Conservation (phyloP, 2,797 vertebrate genomes). For the Lagocephalus sceleratus region DNA sequence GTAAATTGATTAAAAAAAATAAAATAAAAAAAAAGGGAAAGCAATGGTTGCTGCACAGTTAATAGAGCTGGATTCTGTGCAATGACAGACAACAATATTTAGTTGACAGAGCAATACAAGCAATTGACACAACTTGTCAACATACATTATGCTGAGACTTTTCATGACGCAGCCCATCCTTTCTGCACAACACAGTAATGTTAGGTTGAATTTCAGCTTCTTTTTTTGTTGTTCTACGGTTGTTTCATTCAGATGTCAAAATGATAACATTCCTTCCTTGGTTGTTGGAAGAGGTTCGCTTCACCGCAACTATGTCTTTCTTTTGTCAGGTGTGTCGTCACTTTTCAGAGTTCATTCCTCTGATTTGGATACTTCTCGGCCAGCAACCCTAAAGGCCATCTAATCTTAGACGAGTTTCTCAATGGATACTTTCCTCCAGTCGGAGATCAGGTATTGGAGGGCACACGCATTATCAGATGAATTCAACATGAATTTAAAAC, state of each 20-base stretch:
- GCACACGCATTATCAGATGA: conserved; percentile 13
- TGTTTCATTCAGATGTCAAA: neutral
- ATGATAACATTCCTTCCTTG: neutral
- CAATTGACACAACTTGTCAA: conserved; percentile 1
- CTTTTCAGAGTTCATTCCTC: conserved; percentile 74
- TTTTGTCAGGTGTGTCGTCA: conserved; percentile 77
- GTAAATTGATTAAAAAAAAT: too few species aligned
- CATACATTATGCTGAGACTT: conserved; percentile 3
- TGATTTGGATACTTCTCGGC: conserved; percentile 79
- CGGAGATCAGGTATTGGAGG: conserved; percentile 78
- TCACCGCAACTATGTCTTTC: conserved; percentile 46
- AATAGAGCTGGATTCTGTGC: conserved; percentile 20
- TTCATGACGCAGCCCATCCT: neutral
- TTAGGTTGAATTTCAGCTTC: conserved; percentile 3
- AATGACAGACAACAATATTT: conserved; percentile 42
- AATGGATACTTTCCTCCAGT: conserved; percentile 79
- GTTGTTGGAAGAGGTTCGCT: neutral
- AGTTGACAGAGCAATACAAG: conserved; percentile 22
- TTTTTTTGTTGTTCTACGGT: neutral
- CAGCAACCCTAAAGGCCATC: conserved; percentile 72
- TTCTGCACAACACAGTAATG: too few species aligned
- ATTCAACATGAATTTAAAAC: conserved; percentile 3
- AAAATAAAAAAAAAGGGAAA: conserved; percentile 1
- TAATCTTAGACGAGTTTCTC: conserved; percentile 71
- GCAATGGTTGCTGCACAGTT: neutral